Percentiles rank a stretch among this genome's conserved stretches.
Conservation (phyloP, 1,140 invertebrate species). For the Antheraea pernyi region DNA sequence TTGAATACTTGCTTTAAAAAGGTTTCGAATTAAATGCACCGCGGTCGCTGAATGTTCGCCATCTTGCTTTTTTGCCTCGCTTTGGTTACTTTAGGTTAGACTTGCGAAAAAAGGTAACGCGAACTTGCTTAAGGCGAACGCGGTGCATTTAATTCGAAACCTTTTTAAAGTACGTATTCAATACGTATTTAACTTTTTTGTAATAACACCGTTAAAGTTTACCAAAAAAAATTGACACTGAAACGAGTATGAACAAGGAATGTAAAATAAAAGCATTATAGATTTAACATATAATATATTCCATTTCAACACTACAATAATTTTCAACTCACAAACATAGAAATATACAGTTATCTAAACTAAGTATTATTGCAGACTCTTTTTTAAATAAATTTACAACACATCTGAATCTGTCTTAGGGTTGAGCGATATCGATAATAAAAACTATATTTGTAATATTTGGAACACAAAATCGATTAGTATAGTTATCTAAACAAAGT, state of each 20-base stretch:
- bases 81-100: too few species aligned
- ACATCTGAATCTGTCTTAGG: conserved; percentile 21
- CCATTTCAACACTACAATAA: conserved; percentile 50
- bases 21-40: too few species aligned
- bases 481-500: conserved; percentile 40
- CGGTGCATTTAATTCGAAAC: too few species aligned
- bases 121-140: too few species aligned
- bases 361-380: conserved; percentile 36
- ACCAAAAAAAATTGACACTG: neutral
- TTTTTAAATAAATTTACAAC: conserved; percentile 48
- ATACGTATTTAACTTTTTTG: too few species aligned
- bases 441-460: neutral
- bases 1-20: too few species aligned
- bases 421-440: neutral
- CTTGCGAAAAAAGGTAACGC: too few species aligned
- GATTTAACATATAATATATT: conserved; percentile 56
- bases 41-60: too few species aligned
- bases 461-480: too few species aligned
- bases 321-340: conserved; percentile 39
- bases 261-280: conserved; percentile 27
- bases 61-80: too few species aligned
- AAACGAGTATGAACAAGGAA: neutral
- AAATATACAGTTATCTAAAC: conserved; percentile 44
- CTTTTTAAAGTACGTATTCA: too few species aligned
- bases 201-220: too few species aligned